A percentile compares a stretch with the other conserved stretches of the same genome.
These are phyloP conservation scores for Hypotaenidia philippensis DNA, from an alignment of 2,797 vertebrate genomes.

Conservation along the genomic window DNA sequence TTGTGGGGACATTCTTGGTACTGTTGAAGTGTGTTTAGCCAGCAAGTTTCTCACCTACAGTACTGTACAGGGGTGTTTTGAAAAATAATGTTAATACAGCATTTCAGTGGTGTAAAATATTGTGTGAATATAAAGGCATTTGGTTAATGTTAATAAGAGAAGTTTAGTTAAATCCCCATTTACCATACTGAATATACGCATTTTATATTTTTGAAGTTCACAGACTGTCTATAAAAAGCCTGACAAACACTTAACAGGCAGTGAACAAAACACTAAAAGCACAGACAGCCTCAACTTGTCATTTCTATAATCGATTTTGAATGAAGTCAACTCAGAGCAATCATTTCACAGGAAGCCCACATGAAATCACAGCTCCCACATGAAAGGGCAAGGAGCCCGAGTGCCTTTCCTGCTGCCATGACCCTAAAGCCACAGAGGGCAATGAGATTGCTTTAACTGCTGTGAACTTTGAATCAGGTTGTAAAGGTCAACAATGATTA, in stretches of 20 bases:
- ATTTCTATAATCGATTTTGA: background rate
- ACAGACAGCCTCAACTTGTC: background rate
- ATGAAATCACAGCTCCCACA: background rate
- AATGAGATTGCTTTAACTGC: background rate
- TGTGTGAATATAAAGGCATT: background rate
- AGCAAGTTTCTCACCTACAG: background rate
- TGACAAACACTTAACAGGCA: background rate
- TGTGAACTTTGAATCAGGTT: background rate
- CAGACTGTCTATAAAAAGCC: conserved; percentile 1
- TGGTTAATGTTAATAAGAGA: background rate
- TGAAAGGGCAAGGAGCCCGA: background rate
- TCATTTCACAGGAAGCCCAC: background rate
- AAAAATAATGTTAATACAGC: conserved; percentile 5
- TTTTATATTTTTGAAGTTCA: conserved; percentile 6
- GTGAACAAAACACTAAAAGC: background rate
- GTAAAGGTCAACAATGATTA: background rate
- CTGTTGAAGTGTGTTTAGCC: background rate
- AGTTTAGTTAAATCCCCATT: background rate
- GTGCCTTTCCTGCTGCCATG: background rate
- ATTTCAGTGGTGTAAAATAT: conserved; percentile 4
- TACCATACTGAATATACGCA: background rate
- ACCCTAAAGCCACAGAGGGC: background rate
- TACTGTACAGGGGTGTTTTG: background rate
- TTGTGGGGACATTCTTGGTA: background rate
- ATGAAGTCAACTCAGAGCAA: background rate